Evolutionary conservation across 92 coral and sea anemone genomes (phyloP), one percentile per base, ranked within the genome.

Genomic region (Zoanthus gigantus): DNA sequence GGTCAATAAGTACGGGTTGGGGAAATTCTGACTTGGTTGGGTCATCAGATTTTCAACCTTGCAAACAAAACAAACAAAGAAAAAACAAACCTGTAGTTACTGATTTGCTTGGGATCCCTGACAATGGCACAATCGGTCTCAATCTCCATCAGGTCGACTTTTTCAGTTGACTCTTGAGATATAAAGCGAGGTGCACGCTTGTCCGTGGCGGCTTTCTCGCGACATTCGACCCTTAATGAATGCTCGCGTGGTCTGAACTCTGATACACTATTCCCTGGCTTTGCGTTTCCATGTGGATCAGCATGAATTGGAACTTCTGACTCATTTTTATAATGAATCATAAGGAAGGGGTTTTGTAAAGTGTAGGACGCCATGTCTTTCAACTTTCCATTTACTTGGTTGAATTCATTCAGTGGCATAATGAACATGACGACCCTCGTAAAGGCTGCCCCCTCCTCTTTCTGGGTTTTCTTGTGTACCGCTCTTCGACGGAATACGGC

Each of bases 101-200:
- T 44, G 11, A 89, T 82, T 61, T 89, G 92, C 86, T 90, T 90
- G 48, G 86, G 47, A 74, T 87, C 83, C 47, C 90, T 71, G 11
- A 87, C 65, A 45, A 58, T 71, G 42, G 7, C 60, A 42, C 75
- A 76, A 74, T 78, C 78, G 44, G 90, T 28, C 37, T 42, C 58
- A 46, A 57, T 45, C 37, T 78, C 90, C 34, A 78, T 47, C 50
- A 87, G 69, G 68, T 68, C 87, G 14, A 53, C 71, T n/a, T 88
- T 75, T 47, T 83, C 91, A 28, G 85, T 81, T 15, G 82, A 88
- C 34, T 82, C 88, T 48, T 61, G 75, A 37, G 79, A 84, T 17
- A 86, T 65, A 11, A 86, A n/a, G 1, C 92, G 66, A 48, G 90
- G 92, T 13, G 92, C 92, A 76, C 65, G 45, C 2, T 47, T 16